Base-by-base conservation (phyloP, 2,797 vertebrate genomes). In the Sebastes matsubarae region DNA sequence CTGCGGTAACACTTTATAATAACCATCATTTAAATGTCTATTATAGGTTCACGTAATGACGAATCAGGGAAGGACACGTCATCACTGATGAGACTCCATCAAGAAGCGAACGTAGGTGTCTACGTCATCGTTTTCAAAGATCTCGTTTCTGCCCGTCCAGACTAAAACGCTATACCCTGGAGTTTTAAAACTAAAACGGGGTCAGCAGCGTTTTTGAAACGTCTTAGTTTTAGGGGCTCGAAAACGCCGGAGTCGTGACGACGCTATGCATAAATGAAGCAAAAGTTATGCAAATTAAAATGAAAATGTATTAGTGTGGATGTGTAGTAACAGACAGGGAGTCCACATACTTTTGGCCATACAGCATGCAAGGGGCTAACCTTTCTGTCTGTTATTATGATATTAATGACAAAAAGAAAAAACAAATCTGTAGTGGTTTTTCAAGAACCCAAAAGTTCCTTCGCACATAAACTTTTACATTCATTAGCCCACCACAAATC, bases 401-500 rank as follows among this genome's bases (percentile, higher is more conserved):
- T 77, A 14, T 20, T 69, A 22, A 54, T 54, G 8, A 61, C 22
- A 11, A 18, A 11, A 25, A 68, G 6, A 63, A 73, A 24, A 50
- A 30, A n/a, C n/a, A 42, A 42, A 58, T 22, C 3, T 14, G 5
- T 4, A 18, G 34, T 25, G 27, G 1, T 25, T 50, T 86, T 59
- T 34, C 5, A 57, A 52, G 5, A 68, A 30, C 27, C 46, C 55
- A 27, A 78, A 61, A 27, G 38, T 58, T 73, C 55, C 60, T 38
- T 70, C 65, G 30, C 36, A 63, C 8, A 52, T 30, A 50, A 46
- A 69, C 68, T 52, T 74, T 77, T 55, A 46, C 61, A 71, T 83
- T 82, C 76, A 83, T 90, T 78, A 82, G 72, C 73, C 75, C 42
- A 58, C 36, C 79, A 73, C 72, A 74, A 68, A 80, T 75, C 58